Base-by-base conservation (phyloP, 2,888 invertebrate genomes). In the Morinoia aosen region DNA sequence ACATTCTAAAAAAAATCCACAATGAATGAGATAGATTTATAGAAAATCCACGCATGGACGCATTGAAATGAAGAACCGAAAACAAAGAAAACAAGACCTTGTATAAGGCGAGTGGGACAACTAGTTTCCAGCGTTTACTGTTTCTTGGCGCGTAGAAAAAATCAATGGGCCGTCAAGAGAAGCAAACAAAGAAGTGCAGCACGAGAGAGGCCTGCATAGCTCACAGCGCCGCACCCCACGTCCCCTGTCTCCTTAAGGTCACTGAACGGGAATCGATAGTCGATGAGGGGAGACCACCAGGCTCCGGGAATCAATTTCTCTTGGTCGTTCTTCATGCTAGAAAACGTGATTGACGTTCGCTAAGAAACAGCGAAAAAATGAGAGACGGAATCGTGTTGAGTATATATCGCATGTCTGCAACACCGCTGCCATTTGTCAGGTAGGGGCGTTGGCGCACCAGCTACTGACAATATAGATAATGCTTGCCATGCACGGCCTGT, bases 231-330 rank as follows among this genome's bases (percentile, higher is more conserved):
- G 7, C 39, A 39, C 39, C 90, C 90, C 90, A 48, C 48, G 48
- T 14, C 14, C 90, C 76, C 76, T 76, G 76, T 40, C 90, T 90
- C 90, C 90, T 4, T 90, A 93, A 93, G 93, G 93, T 93, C 93
- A 93, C 57, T 93, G 93, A 93, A 93, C 93, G 93, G 58, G 93
- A 93, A 93, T 93, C 93, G 93, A 93, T 93, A 93, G 57, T 33
- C 93, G 57, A 93, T 93, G 93, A 14, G 93, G 93, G n/a, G 93
- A 57, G 58, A 56, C 57, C n/a, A 48, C 93, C 58, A 33, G 48
- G 57, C 93, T 56, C 57, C 90, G 48, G 93, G n/a, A 93, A 93
- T 93, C 93, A 93, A 93, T 93, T 93, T 57, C n/a, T 39, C 93
- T 56, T 48, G 93, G 93, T 93, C 93, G 93, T 93, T 93, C 11